These are phyloP conservation scores for Leucophenga maculata DNA, from an alignment of 2,888 invertebrate genomes.

Conservation along the genomic window DNA sequence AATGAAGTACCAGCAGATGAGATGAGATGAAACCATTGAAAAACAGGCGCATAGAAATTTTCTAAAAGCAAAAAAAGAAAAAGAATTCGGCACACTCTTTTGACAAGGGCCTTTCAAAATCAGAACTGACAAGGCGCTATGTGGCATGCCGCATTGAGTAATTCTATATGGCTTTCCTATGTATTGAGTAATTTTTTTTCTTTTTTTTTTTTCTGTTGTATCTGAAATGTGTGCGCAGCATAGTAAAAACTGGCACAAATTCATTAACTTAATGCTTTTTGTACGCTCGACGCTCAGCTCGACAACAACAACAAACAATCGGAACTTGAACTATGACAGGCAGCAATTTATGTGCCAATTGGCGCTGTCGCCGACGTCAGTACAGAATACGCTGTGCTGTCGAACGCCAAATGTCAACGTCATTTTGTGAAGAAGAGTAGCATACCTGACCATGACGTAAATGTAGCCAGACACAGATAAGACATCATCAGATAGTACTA, in stretches of 20 bases:
- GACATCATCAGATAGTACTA: no score
- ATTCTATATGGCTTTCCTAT: no score
- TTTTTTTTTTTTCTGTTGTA: background rate
- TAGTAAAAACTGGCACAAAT: constrained; percentile 15
- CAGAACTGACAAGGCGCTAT: constrained; percentile 6
- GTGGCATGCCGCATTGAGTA: background rate
- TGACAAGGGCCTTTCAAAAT: constrained; percentile 14
- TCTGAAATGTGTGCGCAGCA: background rate
- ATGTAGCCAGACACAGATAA: constrained; percentile 44
- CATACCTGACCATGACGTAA: constrained; percentile 57
- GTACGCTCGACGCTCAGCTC: background rate
- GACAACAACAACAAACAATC: constrained; percentile 9
- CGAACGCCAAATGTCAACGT: background rate
- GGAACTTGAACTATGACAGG: constrained; percentile 21
- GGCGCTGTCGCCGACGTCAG: constrained; percentile 43
- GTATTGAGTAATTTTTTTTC: background rate
- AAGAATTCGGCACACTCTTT: background rate
- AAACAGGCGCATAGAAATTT: background rate
- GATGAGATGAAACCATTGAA: background rate
- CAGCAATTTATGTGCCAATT: constrained; percentile 50
- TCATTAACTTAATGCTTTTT: constrained; percentile 19
- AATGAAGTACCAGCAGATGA: background rate
- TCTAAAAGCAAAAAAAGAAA: background rate
- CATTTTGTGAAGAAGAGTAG: background rate
- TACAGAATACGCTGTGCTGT: constrained; percentile 24